These are phyloP conservation scores for Sycobia sp. DNA, from an alignment of 1,140 invertebrate genomes.

Conservation along the genomic window DNA sequence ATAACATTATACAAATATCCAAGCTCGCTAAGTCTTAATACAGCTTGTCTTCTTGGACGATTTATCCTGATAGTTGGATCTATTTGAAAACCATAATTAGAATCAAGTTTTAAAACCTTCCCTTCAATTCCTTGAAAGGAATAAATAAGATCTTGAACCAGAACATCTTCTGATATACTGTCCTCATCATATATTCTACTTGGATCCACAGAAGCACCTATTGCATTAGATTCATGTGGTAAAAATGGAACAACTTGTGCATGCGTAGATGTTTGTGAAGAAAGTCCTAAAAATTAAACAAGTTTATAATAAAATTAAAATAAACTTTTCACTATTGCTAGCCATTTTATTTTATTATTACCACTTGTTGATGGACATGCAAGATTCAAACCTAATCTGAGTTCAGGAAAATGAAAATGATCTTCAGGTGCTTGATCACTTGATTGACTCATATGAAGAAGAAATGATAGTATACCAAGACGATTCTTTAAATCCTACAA, in stretches of 20 bases:
- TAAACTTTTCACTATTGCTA: too few relatives aligned
- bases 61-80: conserved; percentile 64
- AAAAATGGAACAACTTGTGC: conserved; percentile 47
- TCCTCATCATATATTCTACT: conserved; percentile 52
- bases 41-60: conserved; percentile 59
- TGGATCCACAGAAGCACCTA: conserved; percentile 36
- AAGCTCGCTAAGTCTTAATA: conserved; percentile 79
- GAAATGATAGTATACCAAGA: conserved; percentile 49
- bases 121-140: conserved; percentile 83
- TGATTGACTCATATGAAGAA: conserved; percentile 48
- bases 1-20: conserved; percentile 87
- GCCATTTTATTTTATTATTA: conserved; percentile 31
- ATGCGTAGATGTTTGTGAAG: conserved; percentile 43
- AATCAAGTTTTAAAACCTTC: conserved; percentile 73
- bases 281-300: conserved; percentile 44
- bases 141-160: conserved; percentile 81
- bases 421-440: conserved; percentile 45
- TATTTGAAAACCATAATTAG: conserved; percentile 71
- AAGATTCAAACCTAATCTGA: conserved; percentile 47
- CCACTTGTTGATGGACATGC: conserved; percentile 52
- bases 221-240: conserved; percentile 40
- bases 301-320: conserved; percentile 10
- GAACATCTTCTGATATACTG: conserved; percentile 57
- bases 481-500: conserved; percentile 52
- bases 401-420: conserved; percentile 50